Conservation (phyloP, 1,140 invertebrate species). For the Monochamus saltuarius region DNA sequence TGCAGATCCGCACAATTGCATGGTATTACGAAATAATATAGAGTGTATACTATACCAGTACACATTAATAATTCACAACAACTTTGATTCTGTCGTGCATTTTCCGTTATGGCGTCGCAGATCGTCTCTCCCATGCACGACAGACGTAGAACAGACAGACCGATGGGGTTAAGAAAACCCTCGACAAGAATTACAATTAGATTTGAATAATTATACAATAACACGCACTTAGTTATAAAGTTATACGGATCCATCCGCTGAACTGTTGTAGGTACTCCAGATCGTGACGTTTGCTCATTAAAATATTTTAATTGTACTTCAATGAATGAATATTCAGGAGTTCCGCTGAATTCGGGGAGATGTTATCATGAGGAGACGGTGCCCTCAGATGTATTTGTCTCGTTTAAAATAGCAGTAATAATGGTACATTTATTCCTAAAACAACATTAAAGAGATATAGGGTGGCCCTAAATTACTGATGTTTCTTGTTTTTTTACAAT, state of each 20-base stretch:
- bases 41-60: too few relatives aligned
- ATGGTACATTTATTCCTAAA: too few relatives aligned
- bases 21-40: too few relatives aligned
- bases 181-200: constrained; percentile 25
- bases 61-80: too few relatives aligned
- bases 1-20: too few relatives aligned
- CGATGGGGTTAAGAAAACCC: constrained; percentile 10
- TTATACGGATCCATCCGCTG: constrained; percentile 29
- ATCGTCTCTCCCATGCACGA: too few relatives aligned
- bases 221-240: constrained; percentile 39
- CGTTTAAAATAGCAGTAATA: neutral
- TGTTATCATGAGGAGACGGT: neutral
- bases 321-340: constrained; percentile 43
- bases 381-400: neutral
- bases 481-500: too few relatives aligned
- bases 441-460: too few relatives aligned
- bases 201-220: constrained; percentile 46
- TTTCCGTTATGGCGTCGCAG: too few relatives aligned
- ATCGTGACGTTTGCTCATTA: constrained; percentile 37
- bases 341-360: neutral
- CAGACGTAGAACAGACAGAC: too few relatives aligned
- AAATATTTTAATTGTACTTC: constrained; percentile 45
- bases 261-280: constrained; percentile 9
- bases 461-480: too few relatives aligned
- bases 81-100: too few relatives aligned